phyloP scores from a whole-genome alignment of 2,888 invertebrate genomes.

The Drosophila maculinotata region DNA sequence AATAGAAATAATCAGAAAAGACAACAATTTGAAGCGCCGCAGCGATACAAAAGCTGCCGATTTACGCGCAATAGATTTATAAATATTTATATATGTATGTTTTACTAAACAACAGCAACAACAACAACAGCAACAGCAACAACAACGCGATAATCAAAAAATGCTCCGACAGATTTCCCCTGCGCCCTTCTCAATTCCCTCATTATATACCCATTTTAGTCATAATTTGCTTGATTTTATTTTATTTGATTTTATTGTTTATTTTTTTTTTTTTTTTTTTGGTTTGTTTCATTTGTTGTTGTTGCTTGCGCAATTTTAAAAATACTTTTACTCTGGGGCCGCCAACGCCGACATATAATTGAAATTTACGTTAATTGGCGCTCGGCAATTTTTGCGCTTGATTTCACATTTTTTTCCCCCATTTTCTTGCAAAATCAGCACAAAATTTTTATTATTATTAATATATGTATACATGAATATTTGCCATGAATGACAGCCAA shows the following conservation, averaged over 20 bases:
- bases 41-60: conserved; percentile 46
- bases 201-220: conserved; percentile 28
- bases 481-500: conserved; percentile 7
- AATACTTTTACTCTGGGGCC: conserved; percentile 26
- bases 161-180: conserved; percentile 8
- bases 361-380: conserved; percentile 62
- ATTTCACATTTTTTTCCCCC: conserved; percentile 36
- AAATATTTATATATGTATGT: conserved; percentile 30
- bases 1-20: conserved; percentile 39
- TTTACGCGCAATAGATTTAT: conserved; percentile 53
- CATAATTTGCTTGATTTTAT: conserved; percentile 4
- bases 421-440: conserved; percentile 35
- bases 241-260: not conserved
- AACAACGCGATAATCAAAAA: conserved; percentile 22
- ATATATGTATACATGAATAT: conserved; percentile 5
- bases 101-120: conserved; percentile 8
- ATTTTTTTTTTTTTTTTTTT: not conserved
- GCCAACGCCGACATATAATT: conserved; percentile 26
- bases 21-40: conserved; percentile 36
- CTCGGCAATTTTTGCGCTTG: conserved; percentile 55
- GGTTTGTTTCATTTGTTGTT: too few relatives aligned
- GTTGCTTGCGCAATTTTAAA: conserved; percentile 37
- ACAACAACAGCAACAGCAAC: conserved; percentile 11
- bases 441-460: conserved; percentile 17
- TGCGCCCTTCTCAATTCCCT: not conserved